A percentile compares a stretch with the other conserved stretches of the same genome.
Conservation (phyloP, 2,113 vertebrate genomes). For the Felis chaus region DNA sequence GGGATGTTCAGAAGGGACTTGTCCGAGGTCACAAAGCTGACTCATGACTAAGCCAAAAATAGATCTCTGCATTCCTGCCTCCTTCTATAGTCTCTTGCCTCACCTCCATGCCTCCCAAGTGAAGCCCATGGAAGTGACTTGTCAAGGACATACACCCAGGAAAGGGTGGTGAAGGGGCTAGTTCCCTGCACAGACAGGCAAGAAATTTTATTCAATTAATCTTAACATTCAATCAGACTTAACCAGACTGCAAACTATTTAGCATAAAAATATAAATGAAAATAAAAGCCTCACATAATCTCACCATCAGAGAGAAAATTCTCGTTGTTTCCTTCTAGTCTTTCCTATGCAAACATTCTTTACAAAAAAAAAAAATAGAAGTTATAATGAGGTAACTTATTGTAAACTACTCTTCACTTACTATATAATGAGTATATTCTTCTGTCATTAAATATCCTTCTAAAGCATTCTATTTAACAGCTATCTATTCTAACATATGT, state of each 20-base stretch:
- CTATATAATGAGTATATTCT: background rate
- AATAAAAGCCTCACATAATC: slow-evolving; percentile 43
- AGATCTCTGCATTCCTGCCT: slow-evolving; percentile 42
- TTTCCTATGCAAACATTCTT: slow-evolving; percentile 1
- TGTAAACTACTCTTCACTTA: background rate
- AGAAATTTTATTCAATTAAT: background rate
- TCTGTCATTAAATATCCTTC: slow-evolving; percentile 33
- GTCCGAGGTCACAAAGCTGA: slow-evolving; percentile 69
- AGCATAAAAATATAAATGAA: slow-evolving; percentile 19
- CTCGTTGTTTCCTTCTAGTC: background rate
- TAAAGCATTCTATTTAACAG: background rate
- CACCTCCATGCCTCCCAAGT: slow-evolving; percentile 4
- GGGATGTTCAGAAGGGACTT: background rate
- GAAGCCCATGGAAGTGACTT: background rate
- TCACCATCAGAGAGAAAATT: slow-evolving; percentile 21
- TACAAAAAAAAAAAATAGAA: background rate
- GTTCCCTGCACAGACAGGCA: background rate
- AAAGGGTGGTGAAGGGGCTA: background rate
- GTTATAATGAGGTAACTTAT: background rate
- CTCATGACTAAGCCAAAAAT: slow-evolving; percentile 68
- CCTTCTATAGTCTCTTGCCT: slow-evolving; percentile 40
- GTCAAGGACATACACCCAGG: slow-evolving; percentile 45
- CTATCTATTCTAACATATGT: background rate
- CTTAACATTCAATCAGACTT: background rate
- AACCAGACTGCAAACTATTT: background rate